Evolutionary conservation across 2,888 invertebrate species (phyloP).

Genomic region (Gerris lacustris): DNA sequence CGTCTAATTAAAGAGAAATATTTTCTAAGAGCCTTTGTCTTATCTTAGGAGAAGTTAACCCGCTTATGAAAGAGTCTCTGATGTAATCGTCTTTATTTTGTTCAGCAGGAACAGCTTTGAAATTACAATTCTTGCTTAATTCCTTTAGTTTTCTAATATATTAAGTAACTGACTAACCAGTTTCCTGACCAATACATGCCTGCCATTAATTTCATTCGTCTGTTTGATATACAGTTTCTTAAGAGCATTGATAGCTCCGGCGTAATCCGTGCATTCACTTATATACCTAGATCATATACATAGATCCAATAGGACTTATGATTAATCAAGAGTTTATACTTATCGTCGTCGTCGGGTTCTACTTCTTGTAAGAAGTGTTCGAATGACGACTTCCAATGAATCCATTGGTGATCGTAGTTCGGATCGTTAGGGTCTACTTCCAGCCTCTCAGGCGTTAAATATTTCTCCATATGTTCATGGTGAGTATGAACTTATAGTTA

Average conservation of each 20-base stretch:
- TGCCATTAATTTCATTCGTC: constrained; percentile 15
- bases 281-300: too few species aligned
- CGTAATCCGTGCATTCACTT: constrained; percentile 10
- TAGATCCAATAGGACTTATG: constrained; percentile 12
- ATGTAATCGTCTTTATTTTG: constrained; percentile 16
- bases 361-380: not conserved
- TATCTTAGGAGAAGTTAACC: constrained; percentile 14
- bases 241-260: constrained; percentile 7
- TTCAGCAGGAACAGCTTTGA: constrained; percentile 16
- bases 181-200: constrained; percentile 10
- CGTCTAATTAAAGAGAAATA: constrained; percentile 7
- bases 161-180: constrained; percentile 12
- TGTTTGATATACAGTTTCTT: constrained; percentile 17
- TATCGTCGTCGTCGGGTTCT: constrained; percentile 7
- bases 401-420: constrained; percentile 1
- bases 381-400: constrained; percentile 14
- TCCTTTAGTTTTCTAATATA: constrained; percentile 15
- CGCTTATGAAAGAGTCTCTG: constrained; percentile 17
- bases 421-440: constrained; percentile 6
- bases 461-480: not conserved
- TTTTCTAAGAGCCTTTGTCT: constrained; percentile 18
- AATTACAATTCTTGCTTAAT: constrained; percentile 18
- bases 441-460: not conserved
- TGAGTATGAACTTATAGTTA: not conserved
- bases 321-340: constrained; percentile 13